Conservation (phyloP, 2,888 invertebrate genomes). For the Watsonalla binaria region DNA sequence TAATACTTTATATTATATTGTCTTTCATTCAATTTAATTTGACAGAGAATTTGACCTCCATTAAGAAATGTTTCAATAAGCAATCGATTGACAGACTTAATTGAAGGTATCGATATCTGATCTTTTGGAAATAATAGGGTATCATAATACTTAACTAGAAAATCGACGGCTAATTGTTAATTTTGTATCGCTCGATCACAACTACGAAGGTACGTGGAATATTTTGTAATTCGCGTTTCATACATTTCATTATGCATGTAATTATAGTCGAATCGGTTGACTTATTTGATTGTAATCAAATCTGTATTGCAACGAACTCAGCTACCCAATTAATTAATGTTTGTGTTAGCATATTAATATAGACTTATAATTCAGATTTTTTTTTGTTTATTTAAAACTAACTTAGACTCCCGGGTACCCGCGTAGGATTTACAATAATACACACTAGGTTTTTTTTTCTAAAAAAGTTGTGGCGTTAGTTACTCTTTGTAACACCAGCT, state of each 20-base stretch:
- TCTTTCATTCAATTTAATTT: too few species aligned
- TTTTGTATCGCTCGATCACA: constrained; percentile 19
- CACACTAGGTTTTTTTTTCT: too few species aligned
- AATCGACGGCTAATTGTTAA: constrained; percentile 14
- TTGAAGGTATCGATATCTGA: background rate
- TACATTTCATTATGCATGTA: constrained; percentile 43
- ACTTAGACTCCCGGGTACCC: too few species aligned
- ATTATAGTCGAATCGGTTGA: constrained; percentile 42
- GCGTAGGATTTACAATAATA: too few species aligned
- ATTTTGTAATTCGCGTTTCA: constrained; percentile 29
- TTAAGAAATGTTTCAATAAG: background rate
- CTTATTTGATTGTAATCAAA: constrained; percentile 49
- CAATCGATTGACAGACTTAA: background rate
- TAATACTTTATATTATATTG: too few species aligned
- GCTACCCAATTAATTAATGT: constrained; percentile 3
- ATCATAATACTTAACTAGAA: constrained; percentile 6
- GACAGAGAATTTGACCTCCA: too few species aligned
- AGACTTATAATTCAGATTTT: background rate
- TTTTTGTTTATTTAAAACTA: too few species aligned
- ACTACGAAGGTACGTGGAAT: constrained; percentile 5
- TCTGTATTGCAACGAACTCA: constrained; percentile 16
- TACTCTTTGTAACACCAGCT: too few species aligned
- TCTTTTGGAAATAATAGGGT: constrained; percentile 1
- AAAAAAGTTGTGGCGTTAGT: too few species aligned
- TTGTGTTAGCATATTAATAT: background rate